Percentiles rank a stretch among this genome's conserved stretches.
These are phyloP conservation scores for Castor canadensis DNA, from an alignment of 2,113 vertebrate genomes.

Conservation along the genomic window DNA sequence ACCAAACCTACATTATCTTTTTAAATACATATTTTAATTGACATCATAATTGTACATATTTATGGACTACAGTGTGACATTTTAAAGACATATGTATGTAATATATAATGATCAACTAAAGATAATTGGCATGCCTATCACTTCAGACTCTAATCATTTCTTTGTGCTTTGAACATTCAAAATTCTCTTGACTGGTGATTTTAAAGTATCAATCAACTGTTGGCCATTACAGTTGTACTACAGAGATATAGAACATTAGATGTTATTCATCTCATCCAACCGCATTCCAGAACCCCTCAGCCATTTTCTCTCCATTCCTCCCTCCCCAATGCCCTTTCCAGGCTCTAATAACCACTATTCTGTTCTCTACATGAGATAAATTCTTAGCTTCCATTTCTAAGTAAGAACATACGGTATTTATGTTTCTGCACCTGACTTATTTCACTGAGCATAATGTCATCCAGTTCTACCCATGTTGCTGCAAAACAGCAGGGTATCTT, in stretches of 20 bases:
- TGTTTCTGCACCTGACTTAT: not conserved
- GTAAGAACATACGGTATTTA: not conserved
- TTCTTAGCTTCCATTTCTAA: not conserved
- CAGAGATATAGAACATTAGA: accelerated
- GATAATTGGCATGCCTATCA: accelerated
- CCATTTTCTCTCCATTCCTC: not conserved
- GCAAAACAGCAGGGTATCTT: not conserved
- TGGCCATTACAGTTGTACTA: not conserved
- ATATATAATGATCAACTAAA: too few relatives aligned
- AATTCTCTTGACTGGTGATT: not conserved
- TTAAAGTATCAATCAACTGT: too few relatives aligned
- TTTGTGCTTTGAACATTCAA: not conserved
- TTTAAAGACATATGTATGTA: too few relatives aligned
- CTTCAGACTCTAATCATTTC: not conserved
- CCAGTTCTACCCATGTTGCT: not conserved
- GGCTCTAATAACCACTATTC: not conserved
- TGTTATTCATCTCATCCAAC: accelerated
- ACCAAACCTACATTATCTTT: not conserved
- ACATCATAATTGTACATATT: too few relatives aligned
- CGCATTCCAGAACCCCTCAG: not conserved
- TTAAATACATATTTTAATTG: not conserved
- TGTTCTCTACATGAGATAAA: not conserved
- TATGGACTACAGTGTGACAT: too few relatives aligned
- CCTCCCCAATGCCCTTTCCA: too few relatives aligned
- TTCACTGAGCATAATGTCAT: not conserved